Evolutionary conservation across 2,888 invertebrate species (phyloP), one percentile per base, ranked within the genome.

Genomic region (Lochmaea crataegi): DNA sequence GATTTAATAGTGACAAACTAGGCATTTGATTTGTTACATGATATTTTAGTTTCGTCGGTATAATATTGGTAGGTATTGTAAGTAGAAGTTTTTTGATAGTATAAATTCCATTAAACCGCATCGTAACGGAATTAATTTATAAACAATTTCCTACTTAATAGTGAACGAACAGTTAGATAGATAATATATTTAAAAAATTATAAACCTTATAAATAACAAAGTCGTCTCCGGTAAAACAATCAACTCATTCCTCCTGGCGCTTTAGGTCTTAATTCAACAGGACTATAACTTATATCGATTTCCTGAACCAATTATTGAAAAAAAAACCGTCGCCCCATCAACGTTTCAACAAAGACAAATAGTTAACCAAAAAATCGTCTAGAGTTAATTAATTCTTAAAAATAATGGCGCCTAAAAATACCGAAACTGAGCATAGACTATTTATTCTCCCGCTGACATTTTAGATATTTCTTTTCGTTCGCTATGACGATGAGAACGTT

Each of bases 351-450:
- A 51, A 61, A 71, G 75, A 76, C 73, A 75, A 75, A 76, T 75
- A 65, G 71, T 71, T 69, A 16, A 67, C 48, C 26, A 65, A 69
- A 60, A 65, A 73, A 67, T 67, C 60, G 63, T 65, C 68, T 48
- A 69, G 66, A 68, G 71, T 73, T 73, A 75, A 75, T 75, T 75
- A 75, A 72, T 73, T 73, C 69, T 66, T 60, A 45, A 72, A 75
- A 75, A 75, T 75, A 73, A 73, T 73, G 72, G 71, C 58, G 65
- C 65, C 73, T 69, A 73, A 75, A 75, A 75, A 75, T 75, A 75
- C 68, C 68, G 57, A 67, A 75, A 73, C 42, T 12, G 67, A 61
- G 41, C 18, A 16, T 53, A n/a, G 51, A 16, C 75, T 67, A 73
- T 73, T 75, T 73, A 71, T 73, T 70, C 53, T 45, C 69, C 45